Evolutionary conservation across 2,888 invertebrate genomes (phyloP), one percentile per base, ranked within the genome.

Genomic region (Platynereis dumerilii): DNA sequence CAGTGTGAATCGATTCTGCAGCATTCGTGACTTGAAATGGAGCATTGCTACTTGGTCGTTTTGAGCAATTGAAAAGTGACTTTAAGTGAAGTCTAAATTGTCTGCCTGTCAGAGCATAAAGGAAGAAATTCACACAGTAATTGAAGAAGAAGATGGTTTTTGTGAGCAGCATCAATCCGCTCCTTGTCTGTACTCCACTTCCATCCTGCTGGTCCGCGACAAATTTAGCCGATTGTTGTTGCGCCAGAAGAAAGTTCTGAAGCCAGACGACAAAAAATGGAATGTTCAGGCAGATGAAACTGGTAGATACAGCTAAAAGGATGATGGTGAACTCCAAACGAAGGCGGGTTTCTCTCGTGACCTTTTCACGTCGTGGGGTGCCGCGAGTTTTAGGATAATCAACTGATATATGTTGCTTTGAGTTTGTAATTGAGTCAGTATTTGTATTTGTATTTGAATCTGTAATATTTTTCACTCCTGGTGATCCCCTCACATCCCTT

Each of bases 221-320:
- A 2, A 39, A 39, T 7, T 22, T 20, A 52, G 45, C 26, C 3
- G 44, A 34, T 24, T 56, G 44, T 1, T 61, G 42, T 24, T 58
- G 28, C 39, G 56, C 34, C 64, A 58, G 62, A 29, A 63, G 45
- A 22, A 55, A 72, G 29, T 72, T 67, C 52, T 74, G 58, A 28
- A 59, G 57, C 82, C 82, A 82, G 1, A 78, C 72, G 26, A 76
- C 72, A 66, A 81, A 79, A 65, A 78, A 80, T 0, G 82, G 82
- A 20, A 81, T 64, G 55, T 80, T 81, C 39, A 82, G 73, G 1
- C 75, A 74, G 39, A 82, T 75, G 61, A 81, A 81, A 55, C 78
- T 77, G 52, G 77, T 73, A 12, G 80, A 81, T 10, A 82, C 75
- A n/a, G 75, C 77, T 17, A 82, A 69, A 1, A 82, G 73, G 26